phyloP scores from a whole-genome alignment of 2,888 invertebrate genomes.

The Eupeodes luniger region DNA sequence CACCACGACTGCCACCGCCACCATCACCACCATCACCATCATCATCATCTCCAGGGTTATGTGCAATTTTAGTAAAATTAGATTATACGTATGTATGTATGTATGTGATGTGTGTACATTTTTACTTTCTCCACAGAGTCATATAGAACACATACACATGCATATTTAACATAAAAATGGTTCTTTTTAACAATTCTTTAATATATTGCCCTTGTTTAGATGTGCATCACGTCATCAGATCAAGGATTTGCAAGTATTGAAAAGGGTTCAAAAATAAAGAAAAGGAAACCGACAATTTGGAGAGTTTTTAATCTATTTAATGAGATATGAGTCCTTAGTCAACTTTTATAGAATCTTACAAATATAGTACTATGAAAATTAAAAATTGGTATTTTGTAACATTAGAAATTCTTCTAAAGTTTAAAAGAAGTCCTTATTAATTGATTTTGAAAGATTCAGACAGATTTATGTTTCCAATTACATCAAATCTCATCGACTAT shows the following conservation, averaged over 20 bases:
- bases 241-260: not conserved
- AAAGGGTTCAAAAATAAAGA: not conserved
- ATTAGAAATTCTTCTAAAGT: too few relatives aligned
- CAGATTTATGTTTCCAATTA: too few relatives aligned
- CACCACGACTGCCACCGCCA: not conserved
- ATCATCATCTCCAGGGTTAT: constrained; percentile 9
- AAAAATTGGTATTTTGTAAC: too few relatives aligned
- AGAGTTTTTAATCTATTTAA: not conserved
- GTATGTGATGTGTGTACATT: not conserved
- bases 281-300: not conserved
- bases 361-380: too few relatives aligned
- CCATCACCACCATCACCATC: not conserved
- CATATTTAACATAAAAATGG: constrained; percentile 42
- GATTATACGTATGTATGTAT: constrained; percentile 43
- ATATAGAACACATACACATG: not conserved
- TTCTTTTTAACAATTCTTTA: constrained; percentile 40
- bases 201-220: not conserved
- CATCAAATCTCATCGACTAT: too few relatives aligned
- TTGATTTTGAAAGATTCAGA: too few relatives aligned
- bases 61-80: constrained; percentile 71
- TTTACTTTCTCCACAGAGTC: constrained; percentile 2
- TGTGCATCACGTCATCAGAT: constrained; percentile 2
- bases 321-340: too few relatives aligned
- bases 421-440: too few relatives aligned
- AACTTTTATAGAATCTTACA: too few relatives aligned